These are phyloP conservation scores for Cyanocitta stelleri DNA, from an alignment of 2,113 vertebrate genomes.

Conservation along the genomic window DNA sequence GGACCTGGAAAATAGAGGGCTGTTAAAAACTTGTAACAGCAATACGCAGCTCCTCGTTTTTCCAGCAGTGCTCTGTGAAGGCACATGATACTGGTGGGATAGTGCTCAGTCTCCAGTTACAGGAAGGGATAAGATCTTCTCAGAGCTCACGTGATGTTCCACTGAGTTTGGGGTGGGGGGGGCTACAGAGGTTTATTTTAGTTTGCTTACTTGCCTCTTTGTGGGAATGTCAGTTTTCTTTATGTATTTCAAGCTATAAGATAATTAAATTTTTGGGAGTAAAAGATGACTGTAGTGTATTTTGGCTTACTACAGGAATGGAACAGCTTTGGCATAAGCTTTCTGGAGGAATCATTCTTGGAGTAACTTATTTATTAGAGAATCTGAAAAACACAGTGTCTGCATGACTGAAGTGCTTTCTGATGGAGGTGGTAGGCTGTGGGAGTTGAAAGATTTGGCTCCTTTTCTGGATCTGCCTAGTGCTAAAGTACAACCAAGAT, in stretches of 20 bases:
- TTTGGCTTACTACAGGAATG: background rate
- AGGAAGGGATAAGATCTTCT: background rate
- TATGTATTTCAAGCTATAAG: background rate
- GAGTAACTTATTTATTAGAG: background rate
- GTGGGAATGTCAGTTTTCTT: background rate
- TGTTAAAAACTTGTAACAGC: background rate
- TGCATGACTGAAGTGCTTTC: background rate
- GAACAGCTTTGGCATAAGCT: background rate
- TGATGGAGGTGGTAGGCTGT: background rate
- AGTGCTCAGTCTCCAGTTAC: background rate
- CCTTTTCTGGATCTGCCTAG: background rate
- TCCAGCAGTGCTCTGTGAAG: fast-evolving
- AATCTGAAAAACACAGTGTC: background rate
- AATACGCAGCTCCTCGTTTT: background rate
- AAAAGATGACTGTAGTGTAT: background rate
- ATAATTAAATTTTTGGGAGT: background rate
- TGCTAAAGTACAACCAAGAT: background rate
- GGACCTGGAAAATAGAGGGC: background rate
- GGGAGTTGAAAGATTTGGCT: background rate
- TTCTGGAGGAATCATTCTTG: background rate
- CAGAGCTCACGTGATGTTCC: background rate
- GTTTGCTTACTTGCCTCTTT: background rate
- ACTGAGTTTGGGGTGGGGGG: background rate
- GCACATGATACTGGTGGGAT: background rate
- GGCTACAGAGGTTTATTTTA: background rate